Base-by-base conservation (phyloP, 2,113 vertebrate species). In the Tragelaphus buxtoni region DNA sequence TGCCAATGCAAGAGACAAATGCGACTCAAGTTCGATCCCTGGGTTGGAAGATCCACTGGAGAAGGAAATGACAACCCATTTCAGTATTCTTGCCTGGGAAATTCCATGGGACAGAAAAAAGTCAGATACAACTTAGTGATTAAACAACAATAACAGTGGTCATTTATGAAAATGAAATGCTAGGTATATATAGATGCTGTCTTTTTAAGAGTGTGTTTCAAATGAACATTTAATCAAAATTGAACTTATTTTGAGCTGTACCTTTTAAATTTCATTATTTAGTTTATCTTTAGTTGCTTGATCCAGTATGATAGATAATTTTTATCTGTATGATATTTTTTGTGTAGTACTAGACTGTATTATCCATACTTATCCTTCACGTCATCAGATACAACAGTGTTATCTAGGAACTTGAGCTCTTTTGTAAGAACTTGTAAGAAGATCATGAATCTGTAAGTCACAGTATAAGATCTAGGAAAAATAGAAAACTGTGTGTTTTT, bases 91-190 rank as follows among this genome's bases (percentile, higher is more conserved):
- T 26, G 39, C 39, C 69, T 74, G 39, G 69, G 69, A 26, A 74
- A 74, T 74, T 26, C 20, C 22, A 42, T 26, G 39, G 69, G 69
- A 26, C 69, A 42, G 39, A 14, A 74, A 42, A 74, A 39, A 74
- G 39, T 74, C 20, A 26, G 39, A 42, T 39, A 26, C 11, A 42
- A 2, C 35, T 26, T 74, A 74, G 22, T 12, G 2, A 13, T 26
- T 74, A 42, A 26, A 42, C 20, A 72, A 69, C 5, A 24, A 42
- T 13, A 74, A 42, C 39, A 26, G 22, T 13, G 22, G 39, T 76
- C 83, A 39, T 89, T 87, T 96, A 63, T 91, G 26, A 91, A 95
- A 86, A 72, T 85, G 42, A 86, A 97, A 83, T 87, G 8, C n/a
- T 74, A 39, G 14, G 91, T 86, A 51, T 26, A 97, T 86, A 51